Conservation (phyloP, 2,113 vertebrate species). For the Paralichthys olivaceus region DNA sequence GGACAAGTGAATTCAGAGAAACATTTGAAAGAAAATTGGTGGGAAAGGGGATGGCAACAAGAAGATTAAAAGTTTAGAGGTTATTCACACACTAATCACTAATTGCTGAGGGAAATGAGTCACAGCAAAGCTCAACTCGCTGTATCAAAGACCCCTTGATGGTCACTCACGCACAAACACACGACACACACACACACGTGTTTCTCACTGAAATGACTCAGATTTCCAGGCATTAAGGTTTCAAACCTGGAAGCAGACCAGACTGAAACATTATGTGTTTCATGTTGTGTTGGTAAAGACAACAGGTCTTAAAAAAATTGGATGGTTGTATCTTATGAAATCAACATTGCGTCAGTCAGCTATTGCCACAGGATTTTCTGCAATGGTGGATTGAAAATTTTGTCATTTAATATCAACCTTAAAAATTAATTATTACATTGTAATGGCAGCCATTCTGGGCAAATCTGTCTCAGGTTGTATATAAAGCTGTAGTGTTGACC, state of each 20-base stretch:
- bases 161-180: slow-evolving; percentile 7
- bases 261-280: neutral
- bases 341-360: neutral
- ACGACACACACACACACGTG: slow-evolving; percentile 20
- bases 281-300: neutral
- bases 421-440: no score
- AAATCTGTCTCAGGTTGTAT: neutral
- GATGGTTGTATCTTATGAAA: neutral
- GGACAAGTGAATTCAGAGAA: neutral
- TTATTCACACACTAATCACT: slow-evolving; percentile 35
- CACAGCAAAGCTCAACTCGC: slow-evolving; percentile 26
- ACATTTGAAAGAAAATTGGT: neutral
- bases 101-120: slow-evolving; percentile 52
- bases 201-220: slow-evolving; percentile 31
- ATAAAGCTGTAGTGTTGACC: neutral
- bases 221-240: slow-evolving; percentile 23
- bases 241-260: slow-evolving; percentile 19
- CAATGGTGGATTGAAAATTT: neutral
- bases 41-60: neutral
- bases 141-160: slow-evolving; percentile 59
- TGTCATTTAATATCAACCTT: neutral
- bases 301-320: neutral
- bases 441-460: no score
- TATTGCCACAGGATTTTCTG: neutral
- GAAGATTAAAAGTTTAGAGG: slow-evolving; percentile 23